Base-by-base conservation (phyloP, 2,797 vertebrate species). In the Pseudochirops cupreus region DNA sequence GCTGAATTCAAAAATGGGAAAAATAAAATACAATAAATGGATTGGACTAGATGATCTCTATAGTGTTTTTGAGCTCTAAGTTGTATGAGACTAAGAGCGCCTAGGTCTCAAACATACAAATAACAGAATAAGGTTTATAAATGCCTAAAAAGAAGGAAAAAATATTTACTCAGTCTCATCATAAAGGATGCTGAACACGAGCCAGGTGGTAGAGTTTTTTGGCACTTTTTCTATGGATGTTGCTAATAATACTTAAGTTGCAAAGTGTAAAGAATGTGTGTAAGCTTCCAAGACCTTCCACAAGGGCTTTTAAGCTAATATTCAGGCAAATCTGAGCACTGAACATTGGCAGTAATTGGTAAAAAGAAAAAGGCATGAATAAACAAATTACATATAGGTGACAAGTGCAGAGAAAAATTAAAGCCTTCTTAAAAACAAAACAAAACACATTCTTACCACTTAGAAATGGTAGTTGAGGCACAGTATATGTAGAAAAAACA, bases 361-460 rank as follows among this genome's bases (percentile, higher is more conserved):
- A 21, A 53, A 91, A 94, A 92, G 56, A 50, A 91, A 92, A 91
- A 82, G 46, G 59, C 90, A 18, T 5, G 1, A n/a, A 95, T 33
- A 52, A 56, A 58, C 87, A 94, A 92, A 53, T 96, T 28, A 50
- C 21, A 33, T 67, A 58, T 54, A 67, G 90, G 10, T 82, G 39
- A 46, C 39, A 46, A 82, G 39, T 46, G 9, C 46, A 26, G 39
- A 26, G 39, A 46, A 82, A 82, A 82, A 46, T 46, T 82, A 82
- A 82, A 82, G 7, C 39, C 91, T 21, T 7, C 33, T 50, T 6
- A 4, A 90, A 54, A 53, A 53, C 53, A 56, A 58, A 90, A 74
- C 62, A 82, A 92, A 21, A 82, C 21, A 29, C 3, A 91, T 82
- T 33, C 98, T 99, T 99, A 99, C 98, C 99, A 98, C 97, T 98